These are phyloP conservation scores for Paramisgurnus dabryanus DNA, from an alignment of 2,113 vertebrate genomes.

Conservation along the genomic window DNA sequence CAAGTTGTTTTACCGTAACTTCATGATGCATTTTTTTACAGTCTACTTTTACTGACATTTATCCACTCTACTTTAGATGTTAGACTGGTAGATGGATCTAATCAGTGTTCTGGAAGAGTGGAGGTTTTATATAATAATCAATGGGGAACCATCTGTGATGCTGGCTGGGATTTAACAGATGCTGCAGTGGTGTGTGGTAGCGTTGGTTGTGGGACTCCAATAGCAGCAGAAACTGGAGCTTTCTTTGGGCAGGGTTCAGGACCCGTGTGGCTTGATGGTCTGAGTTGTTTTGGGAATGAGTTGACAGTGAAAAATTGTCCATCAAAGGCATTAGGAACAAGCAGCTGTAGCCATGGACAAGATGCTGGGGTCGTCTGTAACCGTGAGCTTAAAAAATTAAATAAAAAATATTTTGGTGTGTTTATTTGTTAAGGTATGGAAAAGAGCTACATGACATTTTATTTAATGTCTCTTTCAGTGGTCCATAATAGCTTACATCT, in stretches of 20 bases:
- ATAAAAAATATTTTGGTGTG: too few species aligned
- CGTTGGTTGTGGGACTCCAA: not conserved
- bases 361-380: not conserved
- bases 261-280: not conserved
- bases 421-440: too few species aligned
- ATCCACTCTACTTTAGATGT: not conserved
- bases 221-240: not conserved
- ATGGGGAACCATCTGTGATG: slow-evolving; percentile 28
- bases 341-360: not conserved
- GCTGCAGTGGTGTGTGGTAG: not conserved
- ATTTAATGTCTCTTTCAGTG: too few species aligned
- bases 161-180: not conserved
- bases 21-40: too few species aligned
- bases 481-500: too few species aligned
- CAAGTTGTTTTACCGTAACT: too few species aligned
- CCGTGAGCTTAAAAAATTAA: not conserved
- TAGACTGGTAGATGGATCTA: not conserved
- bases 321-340: not conserved
- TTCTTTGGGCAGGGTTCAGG: not conserved
- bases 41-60: too few species aligned
- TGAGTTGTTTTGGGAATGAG: not conserved
- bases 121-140: slow-evolving; percentile 4
- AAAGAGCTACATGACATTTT: too few species aligned
- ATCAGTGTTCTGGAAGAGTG: slow-evolving; percentile 39
- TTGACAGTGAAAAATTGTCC: not conserved